These are phyloP conservation scores for Aphyosemion australe DNA, from an alignment of 2,113 vertebrate genomes.

Conservation along the genomic window DNA sequence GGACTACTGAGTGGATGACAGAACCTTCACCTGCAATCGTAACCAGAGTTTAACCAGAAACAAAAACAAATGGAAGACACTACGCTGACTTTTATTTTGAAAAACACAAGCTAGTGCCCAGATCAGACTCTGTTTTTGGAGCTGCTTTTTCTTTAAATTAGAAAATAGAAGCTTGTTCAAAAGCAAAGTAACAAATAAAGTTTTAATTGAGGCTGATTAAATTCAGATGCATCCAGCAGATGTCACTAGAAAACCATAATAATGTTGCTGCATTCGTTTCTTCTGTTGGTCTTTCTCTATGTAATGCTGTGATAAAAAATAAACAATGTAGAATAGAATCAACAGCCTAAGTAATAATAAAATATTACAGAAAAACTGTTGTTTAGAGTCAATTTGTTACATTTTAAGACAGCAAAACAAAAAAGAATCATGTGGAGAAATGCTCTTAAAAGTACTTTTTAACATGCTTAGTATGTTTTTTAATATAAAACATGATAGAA, in stretches of 20 bases:
- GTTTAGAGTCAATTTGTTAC: not conserved
- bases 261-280: too few species aligned
- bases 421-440: not conserved
- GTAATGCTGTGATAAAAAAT: not conserved
- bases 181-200: not conserved
- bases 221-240: conserved; percentile 53
- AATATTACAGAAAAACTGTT: not conserved
- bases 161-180: not conserved
- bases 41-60: not conserved
- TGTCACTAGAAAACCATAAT: conserved; percentile 38
- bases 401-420: not conserved
- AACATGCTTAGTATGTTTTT: too few species aligned
- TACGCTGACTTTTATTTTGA: not conserved
- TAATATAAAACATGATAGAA: too few species aligned
- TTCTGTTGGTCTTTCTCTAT: not conserved
- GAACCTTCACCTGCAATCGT: too few species aligned
- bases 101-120: not conserved
- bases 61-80: not conserved
- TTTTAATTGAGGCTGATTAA: not conserved
- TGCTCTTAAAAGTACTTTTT: too few species aligned
- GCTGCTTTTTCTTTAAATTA: too few species aligned
- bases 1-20: too few species aligned
- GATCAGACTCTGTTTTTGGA: not conserved
- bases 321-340: not conserved
- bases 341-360: too few species aligned